A percentile compares a stretch with the other conserved stretches of the same genome.
phyloP scores from a whole-genome alignment of 2,797 vertebrate species.

The Gambelia wislizenii region DNA sequence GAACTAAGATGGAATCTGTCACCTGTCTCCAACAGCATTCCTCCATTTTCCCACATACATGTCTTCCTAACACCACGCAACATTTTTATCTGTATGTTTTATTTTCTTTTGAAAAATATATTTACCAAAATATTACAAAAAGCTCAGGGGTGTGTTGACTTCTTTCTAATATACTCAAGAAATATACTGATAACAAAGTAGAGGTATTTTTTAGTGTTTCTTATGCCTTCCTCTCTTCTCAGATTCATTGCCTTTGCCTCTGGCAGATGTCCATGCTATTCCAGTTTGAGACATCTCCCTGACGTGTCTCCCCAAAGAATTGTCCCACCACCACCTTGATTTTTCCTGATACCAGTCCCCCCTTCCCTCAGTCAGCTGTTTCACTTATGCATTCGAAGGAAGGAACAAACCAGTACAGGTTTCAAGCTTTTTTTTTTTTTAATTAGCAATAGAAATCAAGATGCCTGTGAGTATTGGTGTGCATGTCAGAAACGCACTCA shows the following conservation, averaged over 20 bases:
- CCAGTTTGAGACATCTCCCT: conserved; percentile 54
- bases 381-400: conserved; percentile 42
- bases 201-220: background rate
- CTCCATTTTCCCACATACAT: conserved; percentile 11
- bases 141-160: conserved; percentile 21
- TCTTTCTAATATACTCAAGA: conserved; percentile 6
- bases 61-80: conserved; percentile 34
- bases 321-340: conserved; percentile 46
- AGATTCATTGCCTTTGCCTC: conserved; percentile 47
- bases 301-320: conserved; percentile 39
- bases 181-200: background rate
- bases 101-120: background rate
- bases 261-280: conserved; percentile 46
- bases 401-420: conserved; percentile 32
- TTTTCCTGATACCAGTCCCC: conserved; percentile 42
- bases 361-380: conserved; percentile 43
- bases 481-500: background rate
- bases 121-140: conserved; percentile 29
- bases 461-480: background rate
- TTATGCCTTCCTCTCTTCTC: background rate
- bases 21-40: conserved; percentile 13
- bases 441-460: conserved; percentile 31
- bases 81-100: conserved; percentile 18
- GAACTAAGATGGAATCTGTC: conserved; percentile 3
- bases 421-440: conserved; percentile 9